These are phyloP conservation scores for Istiophorus platypterus DNA, from an alignment of 2,113 vertebrate genomes.

Conservation along the genomic window DNA sequence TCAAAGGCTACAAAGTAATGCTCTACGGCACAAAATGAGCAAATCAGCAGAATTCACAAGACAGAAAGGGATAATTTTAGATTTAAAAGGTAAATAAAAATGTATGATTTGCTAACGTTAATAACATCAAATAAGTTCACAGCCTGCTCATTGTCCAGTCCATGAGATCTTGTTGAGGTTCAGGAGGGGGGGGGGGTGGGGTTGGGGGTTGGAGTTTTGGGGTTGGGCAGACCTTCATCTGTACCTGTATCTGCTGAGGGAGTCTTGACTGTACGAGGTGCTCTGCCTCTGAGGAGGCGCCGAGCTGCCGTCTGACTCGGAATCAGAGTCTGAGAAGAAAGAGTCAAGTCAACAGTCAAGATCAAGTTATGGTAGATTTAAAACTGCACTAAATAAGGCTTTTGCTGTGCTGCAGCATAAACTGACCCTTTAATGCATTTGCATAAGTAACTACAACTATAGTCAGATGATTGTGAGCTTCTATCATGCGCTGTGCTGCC, in stretches of 20 bases:
- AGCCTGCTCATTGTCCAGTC: conserved; percentile 68
- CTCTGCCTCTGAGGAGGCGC: conserved; percentile 75
- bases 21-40: conserved; percentile 22
- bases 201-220: conserved; percentile 31
- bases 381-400: too few relatives aligned
- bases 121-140: conserved; percentile 11
- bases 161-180: conserved; percentile 64
- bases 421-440: background rate
- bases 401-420: background rate
- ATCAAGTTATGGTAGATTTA: background rate
- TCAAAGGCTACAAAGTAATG: conserved; percentile 29
- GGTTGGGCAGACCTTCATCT: conserved; percentile 73
- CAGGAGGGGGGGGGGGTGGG: conserved; percentile 21
- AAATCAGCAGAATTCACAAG: conserved; percentile 48
- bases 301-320: conserved; percentile 78
- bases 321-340: conserved; percentile 79
- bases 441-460: background rate
- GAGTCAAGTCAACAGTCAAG: background rate
- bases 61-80: conserved; percentile 13
- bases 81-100: conserved; percentile 37
- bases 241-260: conserved; percentile 87
- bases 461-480: background rate
- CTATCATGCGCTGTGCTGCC: background rate
- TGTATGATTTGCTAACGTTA: conserved; percentile 30
- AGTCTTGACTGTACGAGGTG: conserved; percentile 79